phyloP scores from a whole-genome alignment of 2,113 vertebrate genomes.

The Platanista minor region DNA sequence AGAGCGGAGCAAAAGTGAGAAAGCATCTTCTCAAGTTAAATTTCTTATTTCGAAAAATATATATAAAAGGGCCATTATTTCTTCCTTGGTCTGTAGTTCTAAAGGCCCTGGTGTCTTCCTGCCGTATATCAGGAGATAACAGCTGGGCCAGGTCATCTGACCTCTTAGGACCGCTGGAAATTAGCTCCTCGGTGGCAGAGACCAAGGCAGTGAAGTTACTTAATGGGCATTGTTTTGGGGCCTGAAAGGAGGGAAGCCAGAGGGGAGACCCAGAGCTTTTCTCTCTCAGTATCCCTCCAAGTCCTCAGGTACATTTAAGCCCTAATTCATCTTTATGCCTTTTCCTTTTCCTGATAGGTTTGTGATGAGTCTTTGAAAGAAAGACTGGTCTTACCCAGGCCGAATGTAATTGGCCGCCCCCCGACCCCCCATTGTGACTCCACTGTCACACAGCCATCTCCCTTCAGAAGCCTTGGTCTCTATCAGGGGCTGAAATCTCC shows the following conservation, averaged over 20 bases:
- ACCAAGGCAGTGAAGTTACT: not conserved
- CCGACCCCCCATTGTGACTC: not conserved
- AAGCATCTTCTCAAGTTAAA: slow-evolving; percentile 25
- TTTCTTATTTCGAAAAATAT: not conserved
- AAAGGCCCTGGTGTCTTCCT: not conserved
- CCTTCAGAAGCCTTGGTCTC: not conserved
- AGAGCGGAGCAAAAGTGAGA: not conserved
- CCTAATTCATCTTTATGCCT: slow-evolving; percentile 64
- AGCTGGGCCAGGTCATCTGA: not conserved
- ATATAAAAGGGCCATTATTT: slow-evolving; percentile 39
- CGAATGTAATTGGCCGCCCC: slow-evolving; percentile 55
- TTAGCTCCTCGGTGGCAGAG: not conserved
- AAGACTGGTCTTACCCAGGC: slow-evolving; percentile 57
- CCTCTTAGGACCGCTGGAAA: not conserved
- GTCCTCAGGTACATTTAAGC: slow-evolving; percentile 52
- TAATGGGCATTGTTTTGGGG: slow-evolving; percentile 48
- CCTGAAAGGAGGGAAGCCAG: not conserved
- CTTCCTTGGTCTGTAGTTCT: not conserved
- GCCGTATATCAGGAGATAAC: not conserved
- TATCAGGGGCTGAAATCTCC: slow-evolving; percentile 38
- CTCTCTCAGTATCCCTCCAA: slow-evolving; percentile 59
- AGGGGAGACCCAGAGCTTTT: not conserved
- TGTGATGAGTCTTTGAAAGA: slow-evolving; percentile 70
- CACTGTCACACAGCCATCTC: slow-evolving; percentile 3
- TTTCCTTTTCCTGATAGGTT: slow-evolving; percentile 36